A percentile compares a stretch with the other conserved stretches of the same genome.
Evolutionary conservation across 2,113 vertebrate genomes (phyloP).

Genomic region (Tapirus terrestris): DNA sequence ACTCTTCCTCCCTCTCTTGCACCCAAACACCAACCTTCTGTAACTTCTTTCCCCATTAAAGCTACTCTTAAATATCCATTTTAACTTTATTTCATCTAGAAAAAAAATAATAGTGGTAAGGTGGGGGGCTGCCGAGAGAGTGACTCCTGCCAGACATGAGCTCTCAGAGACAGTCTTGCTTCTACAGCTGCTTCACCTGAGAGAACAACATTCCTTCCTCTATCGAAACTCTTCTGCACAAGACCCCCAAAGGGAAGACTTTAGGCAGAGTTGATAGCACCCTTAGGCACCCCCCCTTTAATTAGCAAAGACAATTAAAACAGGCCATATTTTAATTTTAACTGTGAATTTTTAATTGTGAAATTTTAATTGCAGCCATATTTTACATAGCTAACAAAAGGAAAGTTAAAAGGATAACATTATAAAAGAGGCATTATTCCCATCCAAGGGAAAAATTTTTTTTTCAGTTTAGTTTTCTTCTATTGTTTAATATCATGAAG

Average conservation of each 20-base stretch:
- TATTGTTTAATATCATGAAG: slow-evolving; percentile 37
- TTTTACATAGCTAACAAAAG: slow-evolving; percentile 56
- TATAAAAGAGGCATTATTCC: slow-evolving; percentile 52
- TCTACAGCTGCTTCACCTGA: neutral
- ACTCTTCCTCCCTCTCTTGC: neutral
- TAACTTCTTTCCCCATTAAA: slow-evolving; percentile 16
- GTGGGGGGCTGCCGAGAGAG: neutral
- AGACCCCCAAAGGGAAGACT: neutral
- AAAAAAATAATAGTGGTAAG: neutral
- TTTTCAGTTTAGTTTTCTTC: slow-evolving; percentile 14
- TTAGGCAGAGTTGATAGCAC: neutral
- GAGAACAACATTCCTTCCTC: neutral
- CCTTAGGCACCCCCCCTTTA: slow-evolving; percentile 8
- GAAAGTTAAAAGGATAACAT: slow-evolving; percentile 44
- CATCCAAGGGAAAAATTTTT: slow-evolving; percentile 11
- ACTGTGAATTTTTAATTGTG: neutral
- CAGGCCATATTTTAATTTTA: neutral
- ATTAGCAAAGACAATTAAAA: slow-evolving; percentile 57
- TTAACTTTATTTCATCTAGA: slow-evolving; percentile 37
- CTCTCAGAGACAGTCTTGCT: neutral
- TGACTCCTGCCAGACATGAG: neutral
- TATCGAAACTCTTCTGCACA: neutral
- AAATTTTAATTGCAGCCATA: slow-evolving; percentile 53
- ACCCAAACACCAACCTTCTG: neutral
- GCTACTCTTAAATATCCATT: neutral